phyloP scores from a whole-genome alignment of 2,113 vertebrate species.

The Corydoras maculifer region DNA sequence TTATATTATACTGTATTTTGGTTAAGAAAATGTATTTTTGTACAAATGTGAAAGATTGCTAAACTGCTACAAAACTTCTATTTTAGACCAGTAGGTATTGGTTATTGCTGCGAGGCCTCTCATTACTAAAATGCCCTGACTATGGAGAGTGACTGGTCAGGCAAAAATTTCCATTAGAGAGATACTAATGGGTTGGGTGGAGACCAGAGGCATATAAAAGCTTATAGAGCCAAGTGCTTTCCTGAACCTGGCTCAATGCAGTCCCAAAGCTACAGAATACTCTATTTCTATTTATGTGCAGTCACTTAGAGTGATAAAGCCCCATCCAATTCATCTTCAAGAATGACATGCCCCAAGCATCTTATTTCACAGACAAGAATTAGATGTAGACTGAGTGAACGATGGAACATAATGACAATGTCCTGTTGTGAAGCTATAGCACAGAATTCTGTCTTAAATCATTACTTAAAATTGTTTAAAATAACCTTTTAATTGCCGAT shows the following conservation, averaged over 20 bases:
- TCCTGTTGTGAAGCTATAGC: too few species aligned
- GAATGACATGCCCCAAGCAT: constrained; percentile 5
- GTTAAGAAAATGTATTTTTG: too few species aligned
- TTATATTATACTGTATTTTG: too few species aligned
- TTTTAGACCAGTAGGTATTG: constrained; percentile 45
- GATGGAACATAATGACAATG: too few species aligned
- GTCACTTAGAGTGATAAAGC: constrained; percentile 23
- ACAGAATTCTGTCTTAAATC: too few species aligned
- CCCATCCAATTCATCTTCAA: constrained; percentile 8
- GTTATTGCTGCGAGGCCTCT: constrained; percentile 47
- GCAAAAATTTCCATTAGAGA: constrained; percentile 47
- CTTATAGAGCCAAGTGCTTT: constrained; percentile 33
- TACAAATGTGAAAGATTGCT: too few species aligned
- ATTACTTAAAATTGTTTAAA: too few species aligned
- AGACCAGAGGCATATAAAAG: constrained; percentile 22
- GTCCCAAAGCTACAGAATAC: constrained; percentile 34
- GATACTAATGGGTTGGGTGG: constrained; percentile 5
- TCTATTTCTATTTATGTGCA: constrained; percentile 10
- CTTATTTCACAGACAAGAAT: not conserved
- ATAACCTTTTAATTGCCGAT: too few species aligned
- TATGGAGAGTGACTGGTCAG: constrained; percentile 35
- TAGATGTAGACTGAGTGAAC: too few species aligned
- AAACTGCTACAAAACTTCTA: not conserved
- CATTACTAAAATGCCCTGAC: constrained; percentile 43
- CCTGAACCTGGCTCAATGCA: not conserved